A percentile compares a stretch with the other conserved stretches of the same genome.
phyloP scores from a whole-genome alignment of 2,888 invertebrate species.

The Latrodectus elegans region DNA sequence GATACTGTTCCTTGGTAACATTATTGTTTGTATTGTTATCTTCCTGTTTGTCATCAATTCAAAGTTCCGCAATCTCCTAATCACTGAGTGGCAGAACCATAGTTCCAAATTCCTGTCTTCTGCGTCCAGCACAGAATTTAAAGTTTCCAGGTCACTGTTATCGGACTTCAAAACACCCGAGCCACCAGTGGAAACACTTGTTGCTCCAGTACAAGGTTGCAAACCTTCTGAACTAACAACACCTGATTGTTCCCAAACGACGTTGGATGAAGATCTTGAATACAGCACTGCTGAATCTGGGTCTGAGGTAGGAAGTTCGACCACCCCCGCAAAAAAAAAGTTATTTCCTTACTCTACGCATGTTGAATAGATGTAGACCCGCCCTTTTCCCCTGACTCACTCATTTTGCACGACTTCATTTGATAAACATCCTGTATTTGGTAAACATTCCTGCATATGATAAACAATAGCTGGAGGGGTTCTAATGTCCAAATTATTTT shows the following conservation, averaged over 20 bases:
- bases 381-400: too few relatives aligned
- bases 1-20: conserved; percentile 61
- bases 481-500: too few relatives aligned
- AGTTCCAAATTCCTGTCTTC: conserved; percentile 41
- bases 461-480: too few relatives aligned
- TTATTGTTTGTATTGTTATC: conserved; percentile 59
- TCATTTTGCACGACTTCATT: too few relatives aligned
- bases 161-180: neutral
- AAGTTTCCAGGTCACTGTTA: neutral
- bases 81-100: conserved; percentile 54
- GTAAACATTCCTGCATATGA: too few relatives aligned
- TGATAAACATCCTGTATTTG: too few relatives aligned
- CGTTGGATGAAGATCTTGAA: conserved; percentile 37
- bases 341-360: too few relatives aligned
- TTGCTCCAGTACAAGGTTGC: conserved; percentile 1
- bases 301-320: conserved; percentile 55
- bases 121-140: neutral
- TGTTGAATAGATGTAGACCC: too few relatives aligned
- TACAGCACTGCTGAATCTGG: conserved; percentile 6
- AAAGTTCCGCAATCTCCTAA: conserved; percentile 57
- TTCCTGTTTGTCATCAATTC: conserved; percentile 64
- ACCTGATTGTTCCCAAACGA: conserved; percentile 17
- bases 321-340: too few relatives aligned
- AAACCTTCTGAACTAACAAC: too few relatives aligned
- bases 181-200: conserved; percentile 16